Conservation (phyloP, 1,140 invertebrate genomes). For the Bombus polaris region DNA sequence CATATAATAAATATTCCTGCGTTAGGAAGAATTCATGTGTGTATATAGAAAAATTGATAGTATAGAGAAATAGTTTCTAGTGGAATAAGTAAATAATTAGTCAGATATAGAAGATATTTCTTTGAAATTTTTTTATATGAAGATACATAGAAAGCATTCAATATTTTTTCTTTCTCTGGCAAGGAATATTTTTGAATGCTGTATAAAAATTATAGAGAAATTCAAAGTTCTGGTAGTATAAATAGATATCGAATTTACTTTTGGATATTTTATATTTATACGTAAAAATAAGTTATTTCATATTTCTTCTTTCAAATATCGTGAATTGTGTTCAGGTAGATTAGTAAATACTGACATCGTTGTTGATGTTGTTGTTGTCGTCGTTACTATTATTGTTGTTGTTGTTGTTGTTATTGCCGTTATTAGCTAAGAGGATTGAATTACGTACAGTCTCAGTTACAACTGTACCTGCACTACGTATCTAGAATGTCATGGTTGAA, state of each 20-base stretch:
- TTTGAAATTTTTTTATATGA: background rate
- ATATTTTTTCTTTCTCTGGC: background rate
- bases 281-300: too few species aligned
- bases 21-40: too few species aligned
- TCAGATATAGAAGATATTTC: background rate
- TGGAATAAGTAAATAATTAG: background rate
- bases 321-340: too few species aligned
- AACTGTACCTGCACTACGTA: background rate
- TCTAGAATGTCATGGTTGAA: constrained; percentile 27
- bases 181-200: background rate
- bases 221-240: background rate
- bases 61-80: too few species aligned
- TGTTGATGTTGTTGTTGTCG: background rate
- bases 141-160: background rate
- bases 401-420: background rate
- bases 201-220: background rate
- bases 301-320: too few species aligned
- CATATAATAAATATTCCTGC: too few species aligned
- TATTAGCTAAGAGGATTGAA: background rate
- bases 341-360: background rate
- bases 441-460: background rate
- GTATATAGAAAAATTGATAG: background rate
- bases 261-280: background rate
- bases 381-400: background rate
- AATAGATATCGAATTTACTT: background rate